A percentile compares a stretch with the other conserved stretches of the same genome.
Conservation (phyloP, 2,888 invertebrate species). For the Mythimna lalbum region DNA sequence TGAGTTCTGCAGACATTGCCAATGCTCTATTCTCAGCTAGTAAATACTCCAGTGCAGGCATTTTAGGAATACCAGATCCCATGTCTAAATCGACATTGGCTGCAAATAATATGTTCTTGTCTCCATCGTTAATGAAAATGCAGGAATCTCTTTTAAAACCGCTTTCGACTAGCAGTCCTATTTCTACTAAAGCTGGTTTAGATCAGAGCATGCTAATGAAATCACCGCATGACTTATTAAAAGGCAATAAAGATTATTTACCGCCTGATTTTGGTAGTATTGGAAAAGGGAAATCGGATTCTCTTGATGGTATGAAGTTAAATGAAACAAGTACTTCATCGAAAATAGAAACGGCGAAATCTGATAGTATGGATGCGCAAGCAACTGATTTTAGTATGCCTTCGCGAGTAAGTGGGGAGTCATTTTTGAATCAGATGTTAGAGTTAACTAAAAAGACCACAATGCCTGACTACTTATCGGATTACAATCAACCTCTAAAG, state of each 20-base stretch:
- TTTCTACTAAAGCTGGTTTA: conserved; percentile 84
- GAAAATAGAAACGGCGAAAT: conserved; percentile 87
- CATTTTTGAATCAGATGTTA: conserved; percentile 89
- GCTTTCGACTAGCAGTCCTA: conserved; percentile 90
- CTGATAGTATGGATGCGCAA: conserved; percentile 78
- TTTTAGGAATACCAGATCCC: conserved; percentile 93
- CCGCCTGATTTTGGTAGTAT: conserved; percentile 90
- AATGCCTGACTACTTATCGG: conserved; percentile 87
- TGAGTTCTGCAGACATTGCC: conserved; percentile 92
- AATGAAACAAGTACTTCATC: conserved; percentile 84
- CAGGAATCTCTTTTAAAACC: conserved; percentile 92
- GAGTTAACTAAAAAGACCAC: conserved; percentile 89
- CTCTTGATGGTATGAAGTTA: conserved; percentile 83
- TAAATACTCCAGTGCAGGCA: conserved; percentile 91
- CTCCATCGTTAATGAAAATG: conserved; percentile 94
- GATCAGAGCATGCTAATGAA: conserved; percentile 87
- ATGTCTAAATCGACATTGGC: conserved; percentile 94
- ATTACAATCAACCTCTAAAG: conserved; percentile 91
- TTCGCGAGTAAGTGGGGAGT: conserved; percentile 84
- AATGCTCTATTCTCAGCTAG: conserved; percentile 93
- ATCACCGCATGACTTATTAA: conserved; percentile 84
- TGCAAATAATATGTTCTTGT: conserved; percentile 95
- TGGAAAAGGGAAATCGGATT: conserved; percentile 87
- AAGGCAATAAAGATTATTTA: conserved; percentile 86
- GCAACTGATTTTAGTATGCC: conserved; percentile 88